Conservation (phyloP, 2,888 invertebrate species). For the Neoitamus cyanurus region DNA sequence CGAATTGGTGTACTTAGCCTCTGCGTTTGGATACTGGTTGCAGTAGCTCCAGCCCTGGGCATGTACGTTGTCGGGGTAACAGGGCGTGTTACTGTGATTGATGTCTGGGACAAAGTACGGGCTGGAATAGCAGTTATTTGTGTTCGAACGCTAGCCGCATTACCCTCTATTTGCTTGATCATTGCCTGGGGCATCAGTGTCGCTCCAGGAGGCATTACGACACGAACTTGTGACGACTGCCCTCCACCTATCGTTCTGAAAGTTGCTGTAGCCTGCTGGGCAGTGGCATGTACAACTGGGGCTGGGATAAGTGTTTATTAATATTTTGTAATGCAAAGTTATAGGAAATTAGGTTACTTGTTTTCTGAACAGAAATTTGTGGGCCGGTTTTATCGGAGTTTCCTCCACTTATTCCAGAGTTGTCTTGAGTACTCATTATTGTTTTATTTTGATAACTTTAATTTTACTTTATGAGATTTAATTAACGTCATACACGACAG, state of each 20-base stretch:
- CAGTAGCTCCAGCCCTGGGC: slow-evolving; percentile 62
- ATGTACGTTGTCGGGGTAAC: slow-evolving; percentile 63
- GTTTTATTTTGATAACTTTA: neutral
- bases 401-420: slow-evolving; percentile 53
- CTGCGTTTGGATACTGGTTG: slow-evolving; percentile 63
- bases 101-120: slow-evolving; percentile 65
- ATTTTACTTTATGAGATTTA: neutral
- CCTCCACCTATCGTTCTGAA: slow-evolving; percentile 59
- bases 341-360: slow-evolving; percentile 55
- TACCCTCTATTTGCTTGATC: slow-evolving; percentile 68
- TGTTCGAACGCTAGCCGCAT: slow-evolving; percentile 59
- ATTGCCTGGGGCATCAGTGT: slow-evolving; percentile 68
- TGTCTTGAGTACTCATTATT: slow-evolving; percentile 54
- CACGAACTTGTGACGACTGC: slow-evolving; percentile 63
- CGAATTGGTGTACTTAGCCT: slow-evolving; percentile 63
- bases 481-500: neutral
- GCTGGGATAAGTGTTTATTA: slow-evolving; percentile 56
- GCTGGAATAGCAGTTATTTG: slow-evolving; percentile 66
- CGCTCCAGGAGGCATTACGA: slow-evolving; percentile 62
- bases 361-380: slow-evolving; percentile 49
- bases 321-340: slow-evolving; percentile 59
- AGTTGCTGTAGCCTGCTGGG: slow-evolving; percentile 59
- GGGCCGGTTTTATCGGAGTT: slow-evolving; percentile 36
- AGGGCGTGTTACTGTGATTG: slow-evolving; percentile 65
- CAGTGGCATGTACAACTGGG: slow-evolving; percentile 54